A percentile compares a stretch with the other conserved stretches of the same genome.
These are phyloP conservation scores for Nothoprocta perdicaria DNA, from an alignment of 2,113 vertebrate species.

Conservation along the genomic window DNA sequence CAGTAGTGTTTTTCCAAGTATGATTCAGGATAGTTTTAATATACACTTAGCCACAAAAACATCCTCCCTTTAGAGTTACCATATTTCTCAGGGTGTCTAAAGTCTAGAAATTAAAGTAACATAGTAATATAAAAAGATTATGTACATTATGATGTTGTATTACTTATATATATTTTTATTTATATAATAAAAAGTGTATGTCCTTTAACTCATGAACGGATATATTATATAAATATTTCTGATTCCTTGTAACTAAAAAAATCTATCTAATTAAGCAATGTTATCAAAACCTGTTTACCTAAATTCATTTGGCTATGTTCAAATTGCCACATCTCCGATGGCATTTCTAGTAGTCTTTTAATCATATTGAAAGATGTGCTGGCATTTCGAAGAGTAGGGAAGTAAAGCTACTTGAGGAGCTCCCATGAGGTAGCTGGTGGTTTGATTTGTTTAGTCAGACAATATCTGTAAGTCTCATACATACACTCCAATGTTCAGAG, in stretches of 20 bases:
- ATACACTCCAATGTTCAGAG: neutral
- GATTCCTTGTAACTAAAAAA: neutral
- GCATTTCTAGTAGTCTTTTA: neutral
- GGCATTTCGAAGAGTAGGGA: neutral
- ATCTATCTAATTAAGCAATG: neutral
- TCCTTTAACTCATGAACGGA: neutral
- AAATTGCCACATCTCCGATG: neutral
- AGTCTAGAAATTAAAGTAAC: neutral
- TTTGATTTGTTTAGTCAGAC: slow-evolving; percentile 51
- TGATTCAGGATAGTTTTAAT: neutral
- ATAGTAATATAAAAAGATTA: neutral
- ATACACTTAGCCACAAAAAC: neutral
- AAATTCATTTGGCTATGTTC: neutral
- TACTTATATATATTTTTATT: neutral
- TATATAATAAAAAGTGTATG: neutral
- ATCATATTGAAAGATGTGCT: neutral
- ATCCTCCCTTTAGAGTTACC: neutral
- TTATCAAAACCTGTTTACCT: neutral
- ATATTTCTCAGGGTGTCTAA: neutral
- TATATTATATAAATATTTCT: neutral
- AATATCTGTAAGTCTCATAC: neutral
- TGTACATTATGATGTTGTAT: neutral
- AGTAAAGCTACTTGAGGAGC: neutral
- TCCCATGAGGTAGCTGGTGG: neutral
- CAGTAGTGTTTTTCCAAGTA: neutral